Evolutionary conservation across 2,888 invertebrate species (phyloP).

Genomic region (Drosophila quinaria): DNA sequence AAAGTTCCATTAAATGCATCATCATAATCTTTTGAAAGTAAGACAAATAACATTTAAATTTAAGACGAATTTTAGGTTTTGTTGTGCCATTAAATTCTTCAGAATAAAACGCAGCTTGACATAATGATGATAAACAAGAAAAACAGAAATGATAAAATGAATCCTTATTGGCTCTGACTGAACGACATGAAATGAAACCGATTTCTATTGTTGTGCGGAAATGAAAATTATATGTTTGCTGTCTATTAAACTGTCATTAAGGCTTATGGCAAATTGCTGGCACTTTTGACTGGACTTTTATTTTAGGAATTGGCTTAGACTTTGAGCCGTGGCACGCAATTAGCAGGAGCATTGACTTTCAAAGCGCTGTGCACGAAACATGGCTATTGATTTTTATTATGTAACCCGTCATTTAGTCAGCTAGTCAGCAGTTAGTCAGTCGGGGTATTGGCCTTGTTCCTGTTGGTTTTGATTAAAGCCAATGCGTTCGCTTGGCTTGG

Average conservation of each 20-base stretch:
- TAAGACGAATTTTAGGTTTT: not conserved
- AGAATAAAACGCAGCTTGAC: not conserved
- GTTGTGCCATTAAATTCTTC: not conserved
- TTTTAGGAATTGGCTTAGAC: conserved; percentile 22
- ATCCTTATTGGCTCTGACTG: conserved; percentile 1
- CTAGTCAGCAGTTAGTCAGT: conserved; percentile 21
- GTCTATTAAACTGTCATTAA: conserved; percentile 57
- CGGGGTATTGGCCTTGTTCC: conserved; percentile 19
- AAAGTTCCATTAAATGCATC: not conserved
- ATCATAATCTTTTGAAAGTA: not conserved
- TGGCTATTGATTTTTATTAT: conserved; percentile 68
- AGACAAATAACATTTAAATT: not conserved
- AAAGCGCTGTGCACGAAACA: conserved; percentile 35
- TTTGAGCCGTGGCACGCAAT: conserved; percentile 34
- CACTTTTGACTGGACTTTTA: conserved; percentile 34
- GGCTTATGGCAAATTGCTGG: conserved; percentile 24
- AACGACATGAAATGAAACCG: conserved; percentile 2
- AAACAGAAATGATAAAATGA: not conserved
- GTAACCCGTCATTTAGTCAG: conserved; percentile 32
- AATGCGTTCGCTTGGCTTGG: conserved; percentile 59
- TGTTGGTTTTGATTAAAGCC: conserved; percentile 39
- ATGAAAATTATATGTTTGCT: conserved; percentile 41
- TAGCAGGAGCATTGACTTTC: conserved; percentile 52
- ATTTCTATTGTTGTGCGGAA: conserved; percentile 27
- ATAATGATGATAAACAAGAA: conserved; percentile 16